A percentile compares a stretch with the other conserved stretches of the same genome.
Evolutionary conservation across 2,797 vertebrate species (phyloP).

Genomic region (Alcedo quadribrachys): DNA sequence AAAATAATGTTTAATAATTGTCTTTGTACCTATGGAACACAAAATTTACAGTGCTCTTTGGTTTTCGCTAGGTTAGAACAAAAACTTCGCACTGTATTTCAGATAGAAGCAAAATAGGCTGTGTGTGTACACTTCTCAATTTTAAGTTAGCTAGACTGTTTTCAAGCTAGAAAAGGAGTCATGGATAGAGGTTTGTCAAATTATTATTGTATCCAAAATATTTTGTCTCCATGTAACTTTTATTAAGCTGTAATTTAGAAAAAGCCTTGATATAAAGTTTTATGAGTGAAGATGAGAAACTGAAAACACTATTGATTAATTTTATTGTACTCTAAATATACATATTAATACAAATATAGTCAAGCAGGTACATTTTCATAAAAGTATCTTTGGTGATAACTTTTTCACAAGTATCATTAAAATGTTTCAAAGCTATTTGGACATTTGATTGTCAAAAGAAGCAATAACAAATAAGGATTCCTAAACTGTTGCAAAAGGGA

Average conservation of each 20-base stretch:
- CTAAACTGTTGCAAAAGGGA: neutral
- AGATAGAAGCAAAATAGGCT: neutral
- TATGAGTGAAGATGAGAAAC: neutral
- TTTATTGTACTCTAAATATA: neutral
- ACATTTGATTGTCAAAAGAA: neutral
- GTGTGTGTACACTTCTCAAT: neutral
- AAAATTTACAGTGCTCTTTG: too few relatives aligned
- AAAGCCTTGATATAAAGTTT: neutral
- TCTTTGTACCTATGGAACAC: too few relatives aligned
- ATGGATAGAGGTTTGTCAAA: neutral
- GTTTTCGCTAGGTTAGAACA: neutral
- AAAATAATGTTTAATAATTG: neutral
- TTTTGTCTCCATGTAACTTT: neutral
- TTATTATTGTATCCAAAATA: neutral
- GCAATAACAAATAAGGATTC: neutral
- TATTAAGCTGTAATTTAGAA: neutral
- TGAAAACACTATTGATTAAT: neutral
- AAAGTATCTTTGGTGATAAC: neutral
- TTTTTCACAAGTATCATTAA: neutral
- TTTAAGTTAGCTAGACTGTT: neutral
- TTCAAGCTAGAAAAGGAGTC: neutral
- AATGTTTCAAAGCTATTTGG: neutral
- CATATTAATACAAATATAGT: neutral
- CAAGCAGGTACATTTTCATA: accelerated
- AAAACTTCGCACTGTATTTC: neutral